Evolutionary conservation across 1,140 invertebrate genomes (phyloP), one percentile per base, ranked within the genome.

Genomic region (Drosophila sturtevanti): DNA sequence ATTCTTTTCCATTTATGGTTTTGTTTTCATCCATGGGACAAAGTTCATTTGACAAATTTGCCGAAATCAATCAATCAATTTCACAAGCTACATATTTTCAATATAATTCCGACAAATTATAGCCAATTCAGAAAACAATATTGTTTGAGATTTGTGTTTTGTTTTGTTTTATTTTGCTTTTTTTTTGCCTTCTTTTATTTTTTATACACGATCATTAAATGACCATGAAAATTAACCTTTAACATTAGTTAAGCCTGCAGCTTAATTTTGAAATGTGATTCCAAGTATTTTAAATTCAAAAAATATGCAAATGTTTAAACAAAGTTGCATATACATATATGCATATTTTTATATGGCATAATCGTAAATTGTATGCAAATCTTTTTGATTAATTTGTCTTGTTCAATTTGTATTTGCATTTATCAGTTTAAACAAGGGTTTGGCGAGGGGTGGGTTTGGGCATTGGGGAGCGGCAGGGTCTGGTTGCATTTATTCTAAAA

Each of bases 331-430:
- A 48, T n/a, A 56, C 5, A 31, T 31, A 31, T 6, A 7, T 31
- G 7, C 4, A 24, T 24, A 24, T 31, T 56, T 14, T 59, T 31
- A 55, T 62, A 48, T 70, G 60, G 35, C 41, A 12, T 63, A 72
- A 72, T 75, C 73, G 73, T 54, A 72, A 55, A 72, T 68, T 24
- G 37, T 72, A 64, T 76, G 73, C 70, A 72, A 76, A 76, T 72
- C 73, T 68, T 16, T 35, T 6, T 22, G 38, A 60, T 61, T 68
- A 64, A 71, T 71, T 74, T 54, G 16, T 21, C 41, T 52, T 58
- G 27, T n/a, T n/a, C 34, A 24, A 69, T 41, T 56, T 59, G 22
- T 18, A 59, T 61, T 67, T 61, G 56, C 34, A 63, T 74, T 65
- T 41, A 24, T 55, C 24, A 21, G 41, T 16, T 21, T 48, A 48